These are phyloP conservation scores for Morelia viridis DNA, from an alignment of 2,797 vertebrate species.

Conservation along the genomic window DNA sequence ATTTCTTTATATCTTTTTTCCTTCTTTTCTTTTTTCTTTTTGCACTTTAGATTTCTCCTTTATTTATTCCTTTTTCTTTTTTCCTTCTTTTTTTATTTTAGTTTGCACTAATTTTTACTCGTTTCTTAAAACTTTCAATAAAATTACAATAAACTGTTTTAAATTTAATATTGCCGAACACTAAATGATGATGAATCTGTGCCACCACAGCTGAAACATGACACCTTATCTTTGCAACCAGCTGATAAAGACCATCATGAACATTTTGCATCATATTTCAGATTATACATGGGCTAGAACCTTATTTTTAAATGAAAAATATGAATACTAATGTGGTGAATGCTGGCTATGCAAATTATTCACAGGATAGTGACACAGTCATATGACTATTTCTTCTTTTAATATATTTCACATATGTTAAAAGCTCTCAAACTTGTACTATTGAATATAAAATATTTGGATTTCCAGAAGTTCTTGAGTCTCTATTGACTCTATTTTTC, in stretches of 20 bases:
- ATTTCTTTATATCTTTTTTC: neutral
- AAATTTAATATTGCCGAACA: neutral
- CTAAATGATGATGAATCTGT: slow-evolving; percentile 15
- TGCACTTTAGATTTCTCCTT: neutral
- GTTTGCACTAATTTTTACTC: neutral
- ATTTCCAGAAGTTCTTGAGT: neutral
- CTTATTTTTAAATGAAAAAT: neutral
- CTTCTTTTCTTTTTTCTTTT: neutral
- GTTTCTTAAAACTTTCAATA: neutral
- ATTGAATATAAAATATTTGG: neutral
- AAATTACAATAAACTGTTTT: neutral
- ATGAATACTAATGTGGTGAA: neutral
- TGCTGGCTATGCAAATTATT: neutral
- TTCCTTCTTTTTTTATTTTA: neutral
- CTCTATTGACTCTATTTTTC: neutral
- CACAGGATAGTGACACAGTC: neutral
- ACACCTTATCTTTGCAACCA: neutral
- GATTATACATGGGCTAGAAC: neutral
- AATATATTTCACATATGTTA: neutral
- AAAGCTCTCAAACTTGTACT: neutral
- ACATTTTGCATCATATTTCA: neutral
- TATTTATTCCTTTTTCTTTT: neutral
- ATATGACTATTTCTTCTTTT: neutral
- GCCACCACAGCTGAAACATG: neutral
- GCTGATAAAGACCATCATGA: neutral